Percentiles rank a stretch among this genome's conserved stretches.
These are phyloP conservation scores for Ectropis grisescens DNA, from an alignment of 1,140 invertebrate species.

Conservation along the genomic window DNA sequence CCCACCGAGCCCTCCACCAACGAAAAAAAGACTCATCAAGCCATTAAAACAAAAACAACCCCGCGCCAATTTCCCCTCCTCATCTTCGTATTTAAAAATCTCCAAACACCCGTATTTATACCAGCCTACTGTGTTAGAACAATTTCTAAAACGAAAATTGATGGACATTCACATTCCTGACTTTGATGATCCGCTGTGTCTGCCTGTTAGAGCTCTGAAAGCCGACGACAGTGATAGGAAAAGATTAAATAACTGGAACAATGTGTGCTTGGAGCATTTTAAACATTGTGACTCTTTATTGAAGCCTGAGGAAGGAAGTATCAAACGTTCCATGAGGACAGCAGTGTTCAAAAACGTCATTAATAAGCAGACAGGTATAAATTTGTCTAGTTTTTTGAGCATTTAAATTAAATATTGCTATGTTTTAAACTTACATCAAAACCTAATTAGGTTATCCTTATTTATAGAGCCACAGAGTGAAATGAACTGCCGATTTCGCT, in stretches of 20 bases:
- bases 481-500: too few species aligned
- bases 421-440: too few species aligned
- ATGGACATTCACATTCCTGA: constrained; percentile 39
- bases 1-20: constrained; percentile 1
- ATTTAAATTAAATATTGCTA: too few species aligned
- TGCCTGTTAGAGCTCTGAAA: constrained; percentile 38
- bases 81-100: too few species aligned
- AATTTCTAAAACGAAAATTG: constrained; percentile 8
- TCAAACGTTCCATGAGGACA: constrained; percentile 32
- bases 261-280: constrained; percentile 44
- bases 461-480: too few species aligned
- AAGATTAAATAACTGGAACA: constrained; percentile 44
- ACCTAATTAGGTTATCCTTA: too few species aligned
- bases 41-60: neutral
- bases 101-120: too few species aligned
- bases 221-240: constrained; percentile 22
- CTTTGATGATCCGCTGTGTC: constrained; percentile 48
- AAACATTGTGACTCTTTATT: constrained; percentile 26
- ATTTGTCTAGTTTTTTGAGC: too few species aligned
- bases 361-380: constrained; percentile 35
- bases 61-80: neutral
- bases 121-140: neutral
- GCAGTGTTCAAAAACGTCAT: constrained; percentile 35
- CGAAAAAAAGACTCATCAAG: constrained; percentile 5
- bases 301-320: constrained; percentile 25